Percentiles rank a stretch among this genome's conserved stretches.
Conservation (phyloP, 2,113 vertebrate species). For the Archilochus colubris region DNA sequence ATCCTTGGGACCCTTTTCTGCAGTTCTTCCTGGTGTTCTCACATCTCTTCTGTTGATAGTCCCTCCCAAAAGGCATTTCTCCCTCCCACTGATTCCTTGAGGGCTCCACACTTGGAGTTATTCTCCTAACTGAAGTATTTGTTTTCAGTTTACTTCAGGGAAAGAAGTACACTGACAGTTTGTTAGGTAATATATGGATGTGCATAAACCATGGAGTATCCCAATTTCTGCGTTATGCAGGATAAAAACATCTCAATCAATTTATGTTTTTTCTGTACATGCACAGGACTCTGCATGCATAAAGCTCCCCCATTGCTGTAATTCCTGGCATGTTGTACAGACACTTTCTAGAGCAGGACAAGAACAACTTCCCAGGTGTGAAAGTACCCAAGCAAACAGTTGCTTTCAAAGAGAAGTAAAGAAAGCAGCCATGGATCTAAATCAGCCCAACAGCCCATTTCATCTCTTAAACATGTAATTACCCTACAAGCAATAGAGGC, state of each 20-base stretch:
- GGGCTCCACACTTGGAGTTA: background rate
- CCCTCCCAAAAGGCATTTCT: constrained; percentile 11
- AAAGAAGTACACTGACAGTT: background rate
- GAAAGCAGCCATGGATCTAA: background rate
- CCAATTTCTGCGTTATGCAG: background rate
- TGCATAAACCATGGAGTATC: background rate
- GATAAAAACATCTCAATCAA: background rate
- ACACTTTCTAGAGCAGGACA: background rate
- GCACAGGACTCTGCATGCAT: background rate
- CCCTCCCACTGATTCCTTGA: background rate
- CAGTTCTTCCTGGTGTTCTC: background rate
- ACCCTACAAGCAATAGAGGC: background rate
- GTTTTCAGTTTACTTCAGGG: background rate
- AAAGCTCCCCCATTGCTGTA: background rate
- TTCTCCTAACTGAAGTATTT: background rate
- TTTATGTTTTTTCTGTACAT: background rate
- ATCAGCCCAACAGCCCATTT: background rate
- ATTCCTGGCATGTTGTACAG: background rate
- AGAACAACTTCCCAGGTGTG: background rate
- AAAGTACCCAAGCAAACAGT: background rate
- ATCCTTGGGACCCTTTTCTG: background rate
- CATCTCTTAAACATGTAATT: background rate
- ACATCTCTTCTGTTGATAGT: background rate
- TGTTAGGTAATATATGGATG: background rate
- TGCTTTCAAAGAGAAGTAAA: background rate